Conservation (phyloP, 2,888 invertebrate genomes). For the Lymantria monacha region DNA sequence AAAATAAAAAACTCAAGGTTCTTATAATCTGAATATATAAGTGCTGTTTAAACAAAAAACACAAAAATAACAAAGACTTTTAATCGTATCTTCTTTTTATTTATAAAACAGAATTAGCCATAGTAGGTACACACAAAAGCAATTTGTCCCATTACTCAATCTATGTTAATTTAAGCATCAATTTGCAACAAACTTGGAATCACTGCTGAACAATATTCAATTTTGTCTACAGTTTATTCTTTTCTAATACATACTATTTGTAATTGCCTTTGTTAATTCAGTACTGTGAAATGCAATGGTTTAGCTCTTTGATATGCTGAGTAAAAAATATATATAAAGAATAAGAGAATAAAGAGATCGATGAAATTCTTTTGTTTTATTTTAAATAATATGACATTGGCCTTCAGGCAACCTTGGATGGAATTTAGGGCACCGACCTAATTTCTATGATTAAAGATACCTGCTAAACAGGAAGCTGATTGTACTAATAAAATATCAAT, state of each 20-base stretch:
- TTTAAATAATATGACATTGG: slow-evolving; percentile 2
- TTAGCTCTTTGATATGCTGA: slow-evolving; percentile 42
- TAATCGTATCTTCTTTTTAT: not conserved
- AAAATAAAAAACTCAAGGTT: slow-evolving; percentile 18
- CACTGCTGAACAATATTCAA: not conserved
- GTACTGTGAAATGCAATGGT: slow-evolving; percentile 30
- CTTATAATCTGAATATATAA: not conserved
- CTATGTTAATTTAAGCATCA: not conserved
- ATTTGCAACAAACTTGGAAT: no score
- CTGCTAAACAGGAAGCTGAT: not conserved
- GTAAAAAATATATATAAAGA: slow-evolving; percentile 33
- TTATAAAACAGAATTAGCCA: not conserved
- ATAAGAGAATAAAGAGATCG: slow-evolving; percentile 51
- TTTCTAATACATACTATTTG: not conserved
- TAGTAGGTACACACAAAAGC: slow-evolving; percentile 7
- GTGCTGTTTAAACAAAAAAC: not conserved
- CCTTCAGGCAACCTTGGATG: not conserved
- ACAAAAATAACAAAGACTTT: not conserved
- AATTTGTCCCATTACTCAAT: not conserved
- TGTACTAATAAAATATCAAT: not conserved
- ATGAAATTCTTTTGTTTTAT: slow-evolving; percentile 27
- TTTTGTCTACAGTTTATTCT: not conserved
- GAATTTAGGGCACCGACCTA: not conserved
- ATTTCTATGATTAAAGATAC: not conserved
- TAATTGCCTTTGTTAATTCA: slow-evolving; percentile 26